A percentile compares a stretch with the other conserved stretches of the same genome.
These are phyloP conservation scores for Brachypodius melanocephalos DNA, from an alignment of 2,113 vertebrate species.

Conservation along the genomic window DNA sequence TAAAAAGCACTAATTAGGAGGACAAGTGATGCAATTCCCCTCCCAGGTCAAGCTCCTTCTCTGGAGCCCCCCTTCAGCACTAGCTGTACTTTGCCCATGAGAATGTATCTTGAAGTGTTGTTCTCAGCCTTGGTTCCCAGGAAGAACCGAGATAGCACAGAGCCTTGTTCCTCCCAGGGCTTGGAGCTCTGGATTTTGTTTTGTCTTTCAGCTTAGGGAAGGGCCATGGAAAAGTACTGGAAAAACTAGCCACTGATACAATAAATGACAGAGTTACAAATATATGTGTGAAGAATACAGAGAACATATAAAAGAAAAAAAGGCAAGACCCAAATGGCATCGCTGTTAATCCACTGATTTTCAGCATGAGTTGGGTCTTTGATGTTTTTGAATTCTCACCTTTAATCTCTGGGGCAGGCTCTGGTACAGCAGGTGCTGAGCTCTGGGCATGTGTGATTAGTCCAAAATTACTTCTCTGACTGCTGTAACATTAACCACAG, in stretches of 20 bases:
- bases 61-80: background rate
- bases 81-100: background rate
- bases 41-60: background rate
- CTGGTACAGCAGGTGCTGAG: background rate
- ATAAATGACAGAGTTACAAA: background rate
- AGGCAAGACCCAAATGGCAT: background rate
- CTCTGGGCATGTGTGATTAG: background rate
- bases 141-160: background rate
- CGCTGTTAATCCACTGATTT: background rate
- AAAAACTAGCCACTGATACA: background rate
- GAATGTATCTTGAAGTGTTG: background rate
- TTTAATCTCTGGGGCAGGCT: background rate
- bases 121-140: background rate
- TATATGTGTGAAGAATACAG: background rate
- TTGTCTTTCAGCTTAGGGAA: background rate
- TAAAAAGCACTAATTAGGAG: background rate
- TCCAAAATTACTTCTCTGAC: background rate
- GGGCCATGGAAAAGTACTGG: background rate
- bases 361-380: background rate
- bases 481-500: background rate
- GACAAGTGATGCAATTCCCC: background rate
- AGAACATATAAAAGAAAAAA: background rate
- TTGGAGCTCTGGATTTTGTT: background rate
- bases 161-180: background rate
- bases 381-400: background rate